Evolutionary conservation across 2,888 invertebrate species (phyloP), one percentile per base, ranked within the genome.

Genomic region (Cataglyphis cursor): DNA sequence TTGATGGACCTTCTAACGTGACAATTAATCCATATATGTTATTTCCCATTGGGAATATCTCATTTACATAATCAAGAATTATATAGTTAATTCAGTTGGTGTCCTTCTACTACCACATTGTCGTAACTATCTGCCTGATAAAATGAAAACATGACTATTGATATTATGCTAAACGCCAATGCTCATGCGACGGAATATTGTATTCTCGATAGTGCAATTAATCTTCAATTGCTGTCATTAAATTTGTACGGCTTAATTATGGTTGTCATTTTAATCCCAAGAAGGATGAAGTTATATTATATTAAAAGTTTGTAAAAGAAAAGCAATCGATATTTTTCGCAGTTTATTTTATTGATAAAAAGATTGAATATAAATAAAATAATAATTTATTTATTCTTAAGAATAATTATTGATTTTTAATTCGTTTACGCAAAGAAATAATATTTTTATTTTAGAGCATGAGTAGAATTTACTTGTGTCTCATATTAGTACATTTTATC

Each of bases 21-120:
- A 64, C 65, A 65, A 75, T 65, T 75, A 75, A 75, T 75, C 64
- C 74, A 62, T 31, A 48, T 35, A 51, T 35, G 65, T 18, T 44
- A 51, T 18, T 64, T 75, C 35, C 48, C 75, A 48, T 21, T 24
- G 65, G 75, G 65, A 75, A 64, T 65, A 75, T 51, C 65, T 75
- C 75, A 31, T 75, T 35, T 75, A 75, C 51, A 75, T 75, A 64
- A 75, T 75, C 75, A 48, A 75, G 75, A 51, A 75, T 75, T 75
- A 75, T 48, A 62, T n/a, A 62, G 31, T 21, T 74, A 62, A 64
- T 31, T 21, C 35, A 35, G 24, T 21, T 24, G 51, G 15, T 15
- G 28, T 61, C 24, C 28, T 51, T 51, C 44, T 59, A 24, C 24
- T 44, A 28, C 28, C 15, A 12, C 61, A 8, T 41, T 28, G 61